Percentiles rank a stretch among this genome's conserved stretches.
Evolutionary conservation across 1,140 invertebrate genomes (phyloP).

Genomic region (Contarinia nasturtii): DNA sequence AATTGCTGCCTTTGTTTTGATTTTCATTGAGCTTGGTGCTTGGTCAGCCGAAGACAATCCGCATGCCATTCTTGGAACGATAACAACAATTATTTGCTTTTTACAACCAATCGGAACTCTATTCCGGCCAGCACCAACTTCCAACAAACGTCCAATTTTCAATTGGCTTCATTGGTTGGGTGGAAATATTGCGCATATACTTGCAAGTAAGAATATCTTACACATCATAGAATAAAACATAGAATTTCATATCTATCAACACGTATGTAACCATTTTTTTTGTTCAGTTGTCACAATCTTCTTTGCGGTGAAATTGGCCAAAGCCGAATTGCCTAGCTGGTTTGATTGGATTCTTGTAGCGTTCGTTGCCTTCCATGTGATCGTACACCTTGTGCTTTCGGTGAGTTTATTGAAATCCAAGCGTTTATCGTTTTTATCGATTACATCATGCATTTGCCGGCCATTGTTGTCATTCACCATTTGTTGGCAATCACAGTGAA

Average conservation of each 20-base stretch:
- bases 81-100: constrained; percentile 62
- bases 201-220: constrained; percentile 51
- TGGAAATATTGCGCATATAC: constrained; percentile 80
- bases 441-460: not conserved
- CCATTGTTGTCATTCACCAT: too few species aligned
- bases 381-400: constrained; percentile 75
- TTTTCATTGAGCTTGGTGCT: constrained; percentile 63
- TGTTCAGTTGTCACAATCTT: constrained; percentile 74
- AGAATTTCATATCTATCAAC: too few species aligned
- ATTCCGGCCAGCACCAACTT: constrained; percentile 69
- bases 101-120: constrained; percentile 58
- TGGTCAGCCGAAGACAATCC: constrained; percentile 53
- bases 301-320: constrained; percentile 66
- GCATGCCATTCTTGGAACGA: constrained; percentile 61
- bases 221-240: constrained; percentile 1
- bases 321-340: constrained; percentile 70
- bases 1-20: constrained; percentile 55
- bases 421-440: not conserved
- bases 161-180: constrained; percentile 91
- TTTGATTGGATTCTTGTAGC: constrained; percentile 70
- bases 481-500: too few species aligned
- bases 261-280: too few species aligned
- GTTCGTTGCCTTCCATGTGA: constrained; percentile 74
- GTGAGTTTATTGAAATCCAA: constrained; percentile 33
- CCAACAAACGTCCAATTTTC: constrained; percentile 62